Base-by-base conservation (phyloP, 2,888 invertebrate species). In the Hirudinaria manillensis region DNA sequence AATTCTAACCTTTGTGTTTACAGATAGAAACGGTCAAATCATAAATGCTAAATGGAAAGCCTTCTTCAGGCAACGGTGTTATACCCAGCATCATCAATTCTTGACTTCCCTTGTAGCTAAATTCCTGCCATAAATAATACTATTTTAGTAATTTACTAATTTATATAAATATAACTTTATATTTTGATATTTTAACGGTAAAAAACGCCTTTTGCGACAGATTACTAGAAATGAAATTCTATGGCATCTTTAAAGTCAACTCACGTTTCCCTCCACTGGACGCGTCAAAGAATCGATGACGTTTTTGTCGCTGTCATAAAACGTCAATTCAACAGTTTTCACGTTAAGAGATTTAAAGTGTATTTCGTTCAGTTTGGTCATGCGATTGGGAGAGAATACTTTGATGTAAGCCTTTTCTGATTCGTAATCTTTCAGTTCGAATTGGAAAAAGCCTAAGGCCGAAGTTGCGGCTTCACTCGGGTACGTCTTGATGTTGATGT, bases 1-100 rank as follows among this genome's bases (percentile, higher is more conserved):
- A 45, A 10, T 10, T 45, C 45, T 45, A 45, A 70, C 70, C 70
- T 70, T 45, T 21, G 38, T 38, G 70, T 45, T 27, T 19, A 27
- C 70, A 70, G 70, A 70, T 45, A 27, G 16, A 19, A 27, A 70
- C 24, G 4, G 6, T 38, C 4, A 70, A n/a, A 27, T 38, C 27
- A 27, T 24, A 38, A 21, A 70, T 38, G 21, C 70, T 70, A 45
- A 70, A 70, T 21, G 34, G 19, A 27, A 34, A 34, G 34, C 24
- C 36, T 24, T 70, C 70, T 38, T 24, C 21, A 0, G 70, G 38
- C 34, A 32, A 13, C 10, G 70, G 70, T 19, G 19, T 45, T 34
- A 70, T 70, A 27, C 51, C 38, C 70, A 70, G 7, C 21, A 38
- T 61, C 29, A 27, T 24, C 24, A 24, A 61, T 10, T 61, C 61